phyloP scores from a whole-genome alignment of 1,140 invertebrate species.

The Cotesia chilonis region DNA sequence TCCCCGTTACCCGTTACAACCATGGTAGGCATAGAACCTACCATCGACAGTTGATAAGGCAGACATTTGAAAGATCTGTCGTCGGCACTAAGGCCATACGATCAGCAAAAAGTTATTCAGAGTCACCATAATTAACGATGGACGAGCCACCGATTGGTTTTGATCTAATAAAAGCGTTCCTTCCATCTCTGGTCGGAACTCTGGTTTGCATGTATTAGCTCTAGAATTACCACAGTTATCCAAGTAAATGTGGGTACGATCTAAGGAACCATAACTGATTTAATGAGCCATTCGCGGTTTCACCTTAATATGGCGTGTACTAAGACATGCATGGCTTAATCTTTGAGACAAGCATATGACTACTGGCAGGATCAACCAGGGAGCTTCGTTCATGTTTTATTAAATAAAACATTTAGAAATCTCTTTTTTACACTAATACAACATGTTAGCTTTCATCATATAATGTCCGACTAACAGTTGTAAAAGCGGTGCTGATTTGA shows the following conservation, averaged over 20 bases:
- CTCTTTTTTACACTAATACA: no score
- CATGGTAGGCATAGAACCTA: slow-evolving; percentile 81
- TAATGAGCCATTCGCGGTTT: slow-evolving; percentile 76
- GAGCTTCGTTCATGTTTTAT: no score
- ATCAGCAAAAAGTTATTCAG: no score
- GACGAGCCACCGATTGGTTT: slow-evolving; percentile 67
- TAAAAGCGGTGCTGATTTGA: no score
- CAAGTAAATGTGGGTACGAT: slow-evolving; percentile 72
- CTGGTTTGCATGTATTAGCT: slow-evolving; percentile 83
- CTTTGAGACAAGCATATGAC: slow-evolving; percentile 82
- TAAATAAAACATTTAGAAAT: no score
- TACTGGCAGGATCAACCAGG: slow-evolving; percentile 71
- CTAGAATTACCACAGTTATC: slow-evolving; percentile 86
- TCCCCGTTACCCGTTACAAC: slow-evolving; percentile 71
- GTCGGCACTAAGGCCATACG: slow-evolving; percentile 64
- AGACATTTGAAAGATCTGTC: slow-evolving; percentile 83
- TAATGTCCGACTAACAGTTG: no score
- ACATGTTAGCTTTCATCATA: no score
- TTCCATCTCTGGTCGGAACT: slow-evolving; percentile 73
- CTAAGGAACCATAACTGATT: slow-evolving; percentile 46
- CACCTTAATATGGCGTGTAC: slow-evolving; percentile 75
- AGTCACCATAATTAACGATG: no score
- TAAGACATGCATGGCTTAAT: slow-evolving; percentile 84
- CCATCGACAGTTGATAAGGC: slow-evolving; percentile 86
- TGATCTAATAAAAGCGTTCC: slow-evolving; percentile 79